Evolutionary conservation across 1,140 invertebrate genomes (phyloP).

Genomic region (Euschistus heros): DNA sequence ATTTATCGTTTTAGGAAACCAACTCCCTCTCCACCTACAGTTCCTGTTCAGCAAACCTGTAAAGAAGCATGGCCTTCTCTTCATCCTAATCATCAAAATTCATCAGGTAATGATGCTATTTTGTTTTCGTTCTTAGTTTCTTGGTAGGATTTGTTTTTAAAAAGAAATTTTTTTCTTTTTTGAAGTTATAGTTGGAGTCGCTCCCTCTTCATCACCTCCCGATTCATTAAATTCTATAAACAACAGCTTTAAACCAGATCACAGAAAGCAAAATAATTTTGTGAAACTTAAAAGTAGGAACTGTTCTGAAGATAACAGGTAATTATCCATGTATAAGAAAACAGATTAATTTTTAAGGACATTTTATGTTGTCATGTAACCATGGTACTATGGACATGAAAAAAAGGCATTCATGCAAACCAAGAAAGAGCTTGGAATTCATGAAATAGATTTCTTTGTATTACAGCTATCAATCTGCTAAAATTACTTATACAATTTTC

Average conservation of each 20-base stretch:
- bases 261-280: slow-evolving; percentile 6
- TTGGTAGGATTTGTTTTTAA: background rate
- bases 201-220: slow-evolving; percentile 22
- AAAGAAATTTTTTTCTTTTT: background rate
- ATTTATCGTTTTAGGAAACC: slow-evolving; percentile 37
- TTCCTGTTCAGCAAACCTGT: slow-evolving; percentile 34
- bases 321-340: background rate
- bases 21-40: slow-evolving; percentile 42
- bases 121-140: background rate
- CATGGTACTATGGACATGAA: too few relatives aligned
- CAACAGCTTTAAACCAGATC: slow-evolving; percentile 1
- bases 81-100: slow-evolving; percentile 31
- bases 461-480: too few relatives aligned
- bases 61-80: slow-evolving; percentile 62
- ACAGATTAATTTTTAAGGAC: too few relatives aligned
- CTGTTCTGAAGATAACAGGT: slow-evolving; percentile 16
- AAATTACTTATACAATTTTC: too few relatives aligned
- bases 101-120: slow-evolving; percentile 7
- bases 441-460: too few relatives aligned
- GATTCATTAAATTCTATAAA: slow-evolving; percentile 13
- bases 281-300: slow-evolving; percentile 15
- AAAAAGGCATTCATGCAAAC: too few relatives aligned
- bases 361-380: too few relatives aligned
- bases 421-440: too few relatives aligned
- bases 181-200: slow-evolving; percentile 21